Percentiles rank a stretch among this genome's conserved stretches.
phyloP scores from a whole-genome alignment of 1,140 invertebrate genomes.

The Orchesella cincta region DNA sequence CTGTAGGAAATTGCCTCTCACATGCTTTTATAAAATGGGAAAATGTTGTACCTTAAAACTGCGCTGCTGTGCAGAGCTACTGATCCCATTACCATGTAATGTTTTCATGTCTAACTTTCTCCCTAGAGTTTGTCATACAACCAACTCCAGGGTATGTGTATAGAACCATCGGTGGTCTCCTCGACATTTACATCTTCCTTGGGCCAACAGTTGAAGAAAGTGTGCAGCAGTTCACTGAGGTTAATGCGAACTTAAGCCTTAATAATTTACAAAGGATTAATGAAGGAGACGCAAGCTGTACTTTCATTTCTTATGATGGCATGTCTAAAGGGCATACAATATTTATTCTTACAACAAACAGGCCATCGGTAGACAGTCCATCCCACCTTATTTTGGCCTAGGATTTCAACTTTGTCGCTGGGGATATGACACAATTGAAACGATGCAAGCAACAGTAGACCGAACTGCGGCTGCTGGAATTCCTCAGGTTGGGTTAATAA shows the following conservation, averaged over 20 bases:
- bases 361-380: conserved; percentile 57
- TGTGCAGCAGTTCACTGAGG: conserved; percentile 59
- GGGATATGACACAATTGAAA: conserved; percentile 19
- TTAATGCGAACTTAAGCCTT: conserved; percentile 42
- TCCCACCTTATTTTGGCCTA: conserved; percentile 61
- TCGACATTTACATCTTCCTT: conserved; percentile 57
- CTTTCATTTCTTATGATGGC: too few species aligned
- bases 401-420: conserved; percentile 53
- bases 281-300: not conserved
- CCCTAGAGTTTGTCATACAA: conserved; percentile 53
- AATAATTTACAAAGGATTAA: not conserved
- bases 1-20: not conserved
- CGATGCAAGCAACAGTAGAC: not conserved
- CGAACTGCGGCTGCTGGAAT: conserved; percentile 4
- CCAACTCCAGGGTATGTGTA: conserved; percentile 55
- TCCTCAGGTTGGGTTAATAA: conserved; percentile 10
- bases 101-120: not conserved
- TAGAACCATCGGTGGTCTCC: conserved; percentile 55
- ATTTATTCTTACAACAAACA: conserved; percentile 36
- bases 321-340: too few species aligned
- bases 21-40: too few species aligned
- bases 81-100: not conserved
- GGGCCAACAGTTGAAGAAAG: conserved; percentile 57
- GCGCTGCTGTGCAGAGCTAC: not conserved
- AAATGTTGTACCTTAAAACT: too few species aligned